phyloP scores from a whole-genome alignment of 2,888 invertebrate species.

The Parnassius mnemosyne region DNA sequence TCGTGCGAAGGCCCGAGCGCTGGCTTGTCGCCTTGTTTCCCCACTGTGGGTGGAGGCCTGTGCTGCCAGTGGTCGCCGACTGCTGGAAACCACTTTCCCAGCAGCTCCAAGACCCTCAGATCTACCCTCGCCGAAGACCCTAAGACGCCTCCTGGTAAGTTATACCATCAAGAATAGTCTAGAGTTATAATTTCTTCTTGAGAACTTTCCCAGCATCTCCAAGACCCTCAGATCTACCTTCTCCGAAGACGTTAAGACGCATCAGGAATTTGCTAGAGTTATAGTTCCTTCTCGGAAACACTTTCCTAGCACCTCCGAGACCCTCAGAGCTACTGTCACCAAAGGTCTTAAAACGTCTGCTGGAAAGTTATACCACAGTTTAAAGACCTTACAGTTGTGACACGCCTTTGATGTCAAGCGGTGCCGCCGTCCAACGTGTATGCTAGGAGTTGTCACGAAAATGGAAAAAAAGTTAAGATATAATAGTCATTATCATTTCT shows the following conservation, averaged over 20 bases:
- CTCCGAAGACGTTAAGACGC: conserved; percentile 51
- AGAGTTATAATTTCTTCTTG: not conserved
- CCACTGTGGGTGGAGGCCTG: conserved; percentile 73
- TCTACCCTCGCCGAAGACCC: conserved; percentile 59
- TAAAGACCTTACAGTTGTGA: too few species aligned
- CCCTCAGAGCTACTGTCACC: too few species aligned
- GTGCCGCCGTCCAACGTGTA: too few species aligned
- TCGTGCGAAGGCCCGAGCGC: conserved; percentile 52
- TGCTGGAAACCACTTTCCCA: conserved; percentile 59
- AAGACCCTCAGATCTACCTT: conserved; percentile 62
- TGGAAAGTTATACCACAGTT: too few species aligned
- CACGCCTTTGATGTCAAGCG: too few species aligned
- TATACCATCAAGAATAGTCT: too few species aligned
- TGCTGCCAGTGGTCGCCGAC: conserved; percentile 45
- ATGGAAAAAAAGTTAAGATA: too few species aligned
- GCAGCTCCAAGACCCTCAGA: conserved; percentile 59
- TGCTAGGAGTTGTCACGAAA: too few species aligned
- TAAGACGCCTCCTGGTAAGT: conserved; percentile 54
- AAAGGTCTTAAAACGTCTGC: too few species aligned
- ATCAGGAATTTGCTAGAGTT: too few species aligned
- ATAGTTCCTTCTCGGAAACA: not conserved
- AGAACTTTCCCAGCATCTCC: conserved; percentile 40
- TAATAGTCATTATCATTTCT: too few species aligned
- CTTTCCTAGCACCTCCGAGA: not conserved
- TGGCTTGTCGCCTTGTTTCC: conserved; percentile 61